Base-by-base conservation (phyloP, 1,140 invertebrate species). In the Drosophila miranda region DNA sequence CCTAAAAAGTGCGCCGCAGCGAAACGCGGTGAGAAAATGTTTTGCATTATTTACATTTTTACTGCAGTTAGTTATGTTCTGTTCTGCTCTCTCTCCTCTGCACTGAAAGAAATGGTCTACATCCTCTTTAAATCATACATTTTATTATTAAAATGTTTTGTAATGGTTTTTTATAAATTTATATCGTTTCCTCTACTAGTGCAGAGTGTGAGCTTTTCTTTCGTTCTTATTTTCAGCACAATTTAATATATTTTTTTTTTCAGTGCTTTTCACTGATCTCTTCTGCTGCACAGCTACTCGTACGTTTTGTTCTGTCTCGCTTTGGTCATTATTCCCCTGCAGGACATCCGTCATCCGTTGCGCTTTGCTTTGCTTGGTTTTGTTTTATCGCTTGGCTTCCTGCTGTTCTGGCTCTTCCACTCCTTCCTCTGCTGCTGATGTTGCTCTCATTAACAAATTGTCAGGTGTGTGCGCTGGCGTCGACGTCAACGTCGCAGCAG, bases 381-480 rank as follows among this genome's bases (percentile, higher is more conserved):
- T 63, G 68, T 74, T 84, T 84, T 86, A 86, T 86, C 82, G 82
- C 81, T 81, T 86, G 68, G 82, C 81, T 83, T 83, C 80, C 80
- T 83, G 80, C 62, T 68, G 64, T 38, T 38, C 58, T 38, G 30
- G 30, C 30, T 5, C 13, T 23, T 19, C 16, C 23, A 23, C 23
- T 9, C 3, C 45, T 14, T 56, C 26, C 23, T 23, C 23, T 23
- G 61, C 50, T 64, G 54, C 52, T 71, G 78, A 72, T 81, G 82
- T 78, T 87, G 81, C 82, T 81, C 82, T 87, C 82, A 87, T 87
- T 87, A 87, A 87, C 82, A 87, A 87, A 87, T 87, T 87, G 82
- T 87, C 82, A 87, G 82, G 82, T 87, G 82, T 87, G 75, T 75
- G 74, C 73, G 68, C 68, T 49, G 56, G 14, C 67, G 59, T 51